Evolutionary conservation across 1,140 invertebrate species (phyloP), one percentile per base, ranked within the genome.

Genomic region (Teleopsis dalmanni): DNA sequence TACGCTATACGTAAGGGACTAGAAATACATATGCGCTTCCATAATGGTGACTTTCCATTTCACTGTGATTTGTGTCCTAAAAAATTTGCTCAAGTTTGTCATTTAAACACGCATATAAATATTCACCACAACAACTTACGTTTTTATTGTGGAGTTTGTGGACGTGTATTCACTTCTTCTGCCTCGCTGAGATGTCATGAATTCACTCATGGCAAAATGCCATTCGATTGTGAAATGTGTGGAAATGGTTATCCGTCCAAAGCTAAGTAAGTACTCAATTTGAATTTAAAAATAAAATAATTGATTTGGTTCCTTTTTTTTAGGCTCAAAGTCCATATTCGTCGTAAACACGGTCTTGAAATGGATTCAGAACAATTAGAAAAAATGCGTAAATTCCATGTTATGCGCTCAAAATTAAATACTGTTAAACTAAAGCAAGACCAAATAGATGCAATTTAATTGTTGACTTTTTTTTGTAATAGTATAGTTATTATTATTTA

Each of bases 11-110:
- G 71, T 21, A 75, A 74, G 6, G 70, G 77, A 0, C 54, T 81
- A 0, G 80, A 80, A 57, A 78, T 81, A 7, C 80, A 81, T 43
- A 78, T 79, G 57, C 72, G 79, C 8, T 78, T 78, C 33, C 80
- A 81, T 46, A 80, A 76, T 0, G 78, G 77, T 1, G 65, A 79
- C 31, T 75, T 80, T 38, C 79, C 79, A 0, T 91, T 88, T 53
- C 74, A 81, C 22, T 92, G 88, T 59, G 76, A 76, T 25, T 82
- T 86, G 55, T 91, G 88, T 62, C 79, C 84, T 16, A 74, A 84
- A 0, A 81, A 84, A 50, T 89, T 88, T 64, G 86, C 88, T 0
- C 87, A 90, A 58, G 42, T 54, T 23, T 56, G 59, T 8, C 60
- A 62, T 51, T 45, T 63, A 18, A 58, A 47, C 7, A 43, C 59